Evolutionary conservation across 1,140 invertebrate genomes (phyloP), one percentile per base, ranked within the genome.

Genomic region (Littorina saxatilis): DNA sequence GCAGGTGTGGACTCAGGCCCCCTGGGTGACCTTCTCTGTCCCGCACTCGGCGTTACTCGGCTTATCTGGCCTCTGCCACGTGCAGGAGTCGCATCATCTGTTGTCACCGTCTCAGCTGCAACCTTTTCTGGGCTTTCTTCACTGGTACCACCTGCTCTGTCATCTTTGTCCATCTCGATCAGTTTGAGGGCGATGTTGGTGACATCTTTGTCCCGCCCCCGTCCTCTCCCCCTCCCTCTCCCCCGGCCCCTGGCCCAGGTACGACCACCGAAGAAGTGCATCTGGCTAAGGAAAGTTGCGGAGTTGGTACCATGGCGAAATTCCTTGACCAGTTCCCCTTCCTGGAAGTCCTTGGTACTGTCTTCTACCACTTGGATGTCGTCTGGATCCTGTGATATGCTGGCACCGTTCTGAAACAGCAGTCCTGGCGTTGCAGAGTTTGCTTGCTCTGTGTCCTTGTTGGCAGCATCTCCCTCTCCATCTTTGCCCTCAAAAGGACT

Each of bases 111-210:
- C 17, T 47, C 43, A 47, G 17, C 43, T 47, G 43, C 43, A 9
- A 9, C 17, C 43, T 9, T 17, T 47, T 9, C 43, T 47, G 43
- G 5, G 43, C 23, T 27, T 13, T 20, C 9, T 68, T 32, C 35
- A 37, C 35, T 39, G 66, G 32, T 7, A 5, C 35, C 66, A 15
- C 35, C 29, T 15, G 37, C 66, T 17, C 20, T 15, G 11, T 68
- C 66, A 68, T 17, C 35, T 68, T 68, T 68, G 32, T 68, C 29
- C 0, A 35, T 39, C 39, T 37, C 66, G 9, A 68, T 68, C 9
- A 68, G 66, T 35, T 68, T 68, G 13, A 68, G 66, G 17, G 66
- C 66, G 7, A 68, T 68, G 66, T 68, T 68, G 11, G 66, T 68
- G 32, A 68, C 23, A 23, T 68, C 66, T 39, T 32, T 68, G 9